Conservation (phyloP, 2,797 vertebrate genomes). For the Rhinella marina region DNA sequence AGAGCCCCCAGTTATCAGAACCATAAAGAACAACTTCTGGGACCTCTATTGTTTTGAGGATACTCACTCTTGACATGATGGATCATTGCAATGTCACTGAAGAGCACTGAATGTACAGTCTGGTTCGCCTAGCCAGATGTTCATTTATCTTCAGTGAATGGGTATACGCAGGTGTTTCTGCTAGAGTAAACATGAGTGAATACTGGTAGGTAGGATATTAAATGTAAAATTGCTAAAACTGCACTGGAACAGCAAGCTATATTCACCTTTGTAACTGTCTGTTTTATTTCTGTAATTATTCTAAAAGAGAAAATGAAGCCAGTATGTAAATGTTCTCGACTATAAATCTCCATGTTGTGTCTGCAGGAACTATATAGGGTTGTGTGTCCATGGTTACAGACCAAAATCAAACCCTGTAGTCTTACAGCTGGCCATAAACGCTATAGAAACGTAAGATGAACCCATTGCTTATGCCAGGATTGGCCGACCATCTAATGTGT, state of each 20-base stretch:
- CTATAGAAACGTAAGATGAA: too few species aligned
- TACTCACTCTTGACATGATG: conserved; percentile 3
- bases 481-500: too few species aligned
- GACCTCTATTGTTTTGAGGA: neutral
- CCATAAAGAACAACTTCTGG: neutral
- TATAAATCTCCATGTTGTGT: neutral
- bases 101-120: neutral
- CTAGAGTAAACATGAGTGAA: neutral
- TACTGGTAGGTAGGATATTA: neutral
- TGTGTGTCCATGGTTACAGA: neutral
- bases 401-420: too few species aligned
- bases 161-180: conserved; percentile 3
- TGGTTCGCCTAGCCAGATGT: conserved; percentile 16
- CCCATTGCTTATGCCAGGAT: too few species aligned
- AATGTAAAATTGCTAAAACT: neutral
- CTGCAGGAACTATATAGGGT: neutral
- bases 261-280: neutral
- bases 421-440: too few species aligned
- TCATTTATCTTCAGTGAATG: conserved; percentile 23
- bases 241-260: neutral
- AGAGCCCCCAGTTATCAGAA: neutral
- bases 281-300: neutral
- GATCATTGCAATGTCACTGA: conserved; percentile 3
- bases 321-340: neutral
- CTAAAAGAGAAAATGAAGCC: neutral